These are phyloP conservation scores for Arctia plantaginis DNA, from an alignment of 2,888 invertebrate genomes.

Conservation along the genomic window DNA sequence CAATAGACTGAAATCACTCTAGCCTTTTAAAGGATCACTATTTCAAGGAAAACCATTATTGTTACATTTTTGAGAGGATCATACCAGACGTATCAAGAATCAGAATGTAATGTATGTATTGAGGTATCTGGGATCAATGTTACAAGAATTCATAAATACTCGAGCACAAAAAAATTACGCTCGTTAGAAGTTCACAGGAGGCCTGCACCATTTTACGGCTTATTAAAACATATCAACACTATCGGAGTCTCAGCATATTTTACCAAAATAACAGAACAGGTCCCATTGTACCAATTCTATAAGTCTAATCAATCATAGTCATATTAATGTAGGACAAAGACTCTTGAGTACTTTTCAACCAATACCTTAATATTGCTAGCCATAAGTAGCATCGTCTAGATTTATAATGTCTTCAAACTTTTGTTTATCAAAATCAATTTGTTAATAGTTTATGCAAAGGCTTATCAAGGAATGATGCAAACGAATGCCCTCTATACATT, in stretches of 20 bases:
- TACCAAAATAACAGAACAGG: background rate
- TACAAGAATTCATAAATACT: background rate
- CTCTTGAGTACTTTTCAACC: background rate
- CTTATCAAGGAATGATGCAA: too few relatives aligned
- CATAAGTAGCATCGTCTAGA: background rate
- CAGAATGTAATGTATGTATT: too few relatives aligned
- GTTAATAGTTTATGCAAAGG: too few relatives aligned
- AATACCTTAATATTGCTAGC: background rate
- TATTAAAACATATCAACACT: background rate
- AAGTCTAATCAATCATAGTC: background rate
- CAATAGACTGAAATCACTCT: too few relatives aligned
- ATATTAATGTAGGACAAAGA: background rate
- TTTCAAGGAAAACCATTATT: too few relatives aligned
- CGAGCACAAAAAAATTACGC: background rate
- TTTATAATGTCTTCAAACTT: background rate
- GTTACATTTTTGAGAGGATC: too few relatives aligned
- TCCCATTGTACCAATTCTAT: background rate
- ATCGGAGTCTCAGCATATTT: background rate
- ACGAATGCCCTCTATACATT: too few relatives aligned
- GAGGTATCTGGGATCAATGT: too few relatives aligned
- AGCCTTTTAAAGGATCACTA: too few relatives aligned
- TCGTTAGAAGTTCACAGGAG: background rate
- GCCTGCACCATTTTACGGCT: too few relatives aligned
- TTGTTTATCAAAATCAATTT: background rate
- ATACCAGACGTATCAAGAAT: too few relatives aligned